Base-by-base conservation (phyloP, 2,113 vertebrate genomes). In the Girardinichthys multiradiatus region DNA sequence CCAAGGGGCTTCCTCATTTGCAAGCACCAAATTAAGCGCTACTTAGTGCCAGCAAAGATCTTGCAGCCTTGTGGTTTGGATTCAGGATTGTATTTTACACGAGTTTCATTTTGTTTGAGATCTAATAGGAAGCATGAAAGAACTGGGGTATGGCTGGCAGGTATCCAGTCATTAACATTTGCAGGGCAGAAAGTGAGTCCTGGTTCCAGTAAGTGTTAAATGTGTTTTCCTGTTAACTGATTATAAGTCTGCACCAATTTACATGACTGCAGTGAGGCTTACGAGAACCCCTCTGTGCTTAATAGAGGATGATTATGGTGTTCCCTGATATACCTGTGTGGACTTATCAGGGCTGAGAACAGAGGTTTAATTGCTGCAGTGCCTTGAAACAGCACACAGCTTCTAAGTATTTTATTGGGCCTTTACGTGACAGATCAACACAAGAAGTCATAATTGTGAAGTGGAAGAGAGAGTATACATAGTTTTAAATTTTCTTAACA, bases 101-200 rank as follows among this genome's bases (percentile, higher is more conserved):
- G 65, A 0, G 5, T 80, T 86, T 85, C 70, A 76, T 81, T 91
- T 92, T 94, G 85, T 94, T 92, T 83, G 77, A 5, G 10, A 45
- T 85, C 85, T 87, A 90, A 83, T 88, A 80, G 89, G 79, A 92
- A 89, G 86, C 78, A 86, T 76, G 86, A 12, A 63, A 84, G 72
- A 81, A 68, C 83, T 72, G 76, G 85, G 70, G 74, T 60, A 81
- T 68, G 74, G 73, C 75, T 74, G 82, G 83, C 76, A 78, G 57
- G 64, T 57, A 39, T 83, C 84, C 80, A 80, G 79, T 90, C 86
- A 77, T 91, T 90, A 92, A 87, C 90, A 89, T 85, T 89, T 87
- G 74, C 76, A 80, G 73, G 80, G 86, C 85, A 86, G 81, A 89
- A 86, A 92, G 81, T 92, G 88, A 92, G 76, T 92, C 89, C 91